These are phyloP conservation scores for Hyaena hyaena DNA, from an alignment of 2,113 vertebrate genomes.

Conservation along the genomic window DNA sequence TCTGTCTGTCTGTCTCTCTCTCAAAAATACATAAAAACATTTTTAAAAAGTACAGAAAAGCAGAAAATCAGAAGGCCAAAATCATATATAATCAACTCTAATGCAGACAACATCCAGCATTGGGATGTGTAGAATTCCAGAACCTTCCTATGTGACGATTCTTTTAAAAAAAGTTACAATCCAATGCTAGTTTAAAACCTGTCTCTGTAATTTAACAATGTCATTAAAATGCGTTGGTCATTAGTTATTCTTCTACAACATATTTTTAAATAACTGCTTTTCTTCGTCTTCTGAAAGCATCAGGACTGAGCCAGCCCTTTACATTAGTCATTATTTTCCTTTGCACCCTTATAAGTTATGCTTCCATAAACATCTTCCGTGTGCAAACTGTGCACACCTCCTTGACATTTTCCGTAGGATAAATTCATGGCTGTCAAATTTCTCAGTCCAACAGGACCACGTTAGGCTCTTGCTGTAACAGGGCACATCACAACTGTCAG, in stretches of 20 bases:
- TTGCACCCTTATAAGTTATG: background rate
- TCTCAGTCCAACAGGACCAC: background rate
- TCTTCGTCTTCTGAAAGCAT: background rate
- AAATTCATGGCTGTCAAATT: background rate
- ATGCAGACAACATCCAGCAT: background rate
- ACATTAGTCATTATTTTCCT: background rate
- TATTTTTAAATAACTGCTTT: background rate
- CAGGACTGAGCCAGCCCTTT: background rate
- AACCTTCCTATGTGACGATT: background rate
- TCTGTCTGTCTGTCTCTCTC: too few species aligned
- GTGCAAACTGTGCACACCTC: background rate
- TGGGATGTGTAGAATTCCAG: background rate
- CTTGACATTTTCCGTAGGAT: background rate
- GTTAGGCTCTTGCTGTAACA: background rate
- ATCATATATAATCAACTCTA: background rate
- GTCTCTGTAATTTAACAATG: background rate
- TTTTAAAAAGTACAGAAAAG: background rate
- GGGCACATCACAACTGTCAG: background rate
- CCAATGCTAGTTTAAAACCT: background rate
- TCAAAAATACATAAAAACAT: too few species aligned
- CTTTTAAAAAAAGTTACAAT: background rate
- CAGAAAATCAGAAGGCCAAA: background rate
- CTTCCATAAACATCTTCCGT: background rate
- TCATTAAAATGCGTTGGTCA: background rate
- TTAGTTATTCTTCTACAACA: background rate